These are phyloP conservation scores for Ormyrus pomaceus DNA, from an alignment of 2,888 invertebrate genomes.

Conservation along the genomic window DNA sequence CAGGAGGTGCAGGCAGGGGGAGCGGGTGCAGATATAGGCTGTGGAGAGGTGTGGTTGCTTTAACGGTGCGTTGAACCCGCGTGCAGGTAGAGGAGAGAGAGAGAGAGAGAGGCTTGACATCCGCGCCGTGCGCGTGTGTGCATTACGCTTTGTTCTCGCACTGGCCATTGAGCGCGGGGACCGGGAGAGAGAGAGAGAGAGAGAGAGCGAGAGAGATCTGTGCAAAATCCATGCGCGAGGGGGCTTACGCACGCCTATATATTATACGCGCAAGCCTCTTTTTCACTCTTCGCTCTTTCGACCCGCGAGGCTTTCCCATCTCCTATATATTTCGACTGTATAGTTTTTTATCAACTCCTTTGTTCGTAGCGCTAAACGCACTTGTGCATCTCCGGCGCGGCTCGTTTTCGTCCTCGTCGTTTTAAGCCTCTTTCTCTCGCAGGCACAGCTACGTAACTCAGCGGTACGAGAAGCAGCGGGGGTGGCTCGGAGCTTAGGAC, in stretches of 20 bases:
- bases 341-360: no score
- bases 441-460: slow-evolving; percentile 33
- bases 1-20: slow-evolving; percentile 40
- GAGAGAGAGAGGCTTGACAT: slow-evolving; percentile 66
- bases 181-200: slow-evolving; percentile 19
- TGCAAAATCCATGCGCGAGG: slow-evolving; percentile 30
- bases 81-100: slow-evolving; percentile 66
- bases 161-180: slow-evolving; percentile 1
- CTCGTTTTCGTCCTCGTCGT: neutral
- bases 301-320: no score
- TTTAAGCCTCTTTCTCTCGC: neutral
- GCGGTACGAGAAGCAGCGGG: slow-evolving; percentile 5
- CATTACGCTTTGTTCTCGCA: no score
- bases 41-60: slow-evolving; percentile 73
- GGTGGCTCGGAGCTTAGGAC: neutral
- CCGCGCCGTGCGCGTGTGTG: slow-evolving; percentile 61
- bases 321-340: no score
- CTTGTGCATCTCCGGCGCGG: neutral
- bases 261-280: no score
- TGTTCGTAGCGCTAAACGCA: neutral
- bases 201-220: slow-evolving; percentile 21
- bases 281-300: no score
- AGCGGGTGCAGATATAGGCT: slow-evolving; percentile 58
- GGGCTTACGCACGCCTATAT: neutral
- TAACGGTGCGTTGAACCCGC: slow-evolving; percentile 74